Conservation (phyloP, 2,888 invertebrate genomes). For the Calameuta pallipes region DNA sequence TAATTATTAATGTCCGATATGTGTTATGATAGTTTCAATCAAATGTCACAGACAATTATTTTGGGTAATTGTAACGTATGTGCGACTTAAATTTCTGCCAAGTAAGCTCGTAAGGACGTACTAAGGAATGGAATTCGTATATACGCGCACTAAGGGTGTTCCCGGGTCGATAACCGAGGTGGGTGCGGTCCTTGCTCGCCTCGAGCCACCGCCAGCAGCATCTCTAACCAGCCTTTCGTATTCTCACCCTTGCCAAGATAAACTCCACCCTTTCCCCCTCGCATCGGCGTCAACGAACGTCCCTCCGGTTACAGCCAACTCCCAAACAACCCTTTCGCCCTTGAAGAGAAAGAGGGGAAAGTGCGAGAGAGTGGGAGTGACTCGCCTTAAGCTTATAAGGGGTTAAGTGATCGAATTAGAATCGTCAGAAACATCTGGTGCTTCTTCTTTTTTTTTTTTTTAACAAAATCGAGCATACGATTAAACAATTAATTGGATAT, state of each 20-base stretch:
- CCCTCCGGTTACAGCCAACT: constrained; percentile 1
- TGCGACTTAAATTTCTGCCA: neutral
- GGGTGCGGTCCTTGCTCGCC: constrained; percentile 54
- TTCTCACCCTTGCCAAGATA: neutral
- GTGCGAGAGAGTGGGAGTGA: neutral
- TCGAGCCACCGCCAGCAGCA: constrained; percentile 37
- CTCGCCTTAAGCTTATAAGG: neutral
- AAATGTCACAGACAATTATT: neutral
- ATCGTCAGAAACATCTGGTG: neutral
- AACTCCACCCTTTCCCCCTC: neutral
- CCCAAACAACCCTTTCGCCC: constrained; percentile 6
- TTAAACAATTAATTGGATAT: neutral
- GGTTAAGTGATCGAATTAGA: neutral
- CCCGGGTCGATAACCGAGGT: constrained; percentile 58
- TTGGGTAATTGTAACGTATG: neutral
- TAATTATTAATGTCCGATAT: neutral
- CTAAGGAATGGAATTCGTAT: constrained; percentile 47
- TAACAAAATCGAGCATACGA: neutral
- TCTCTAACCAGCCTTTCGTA: constrained; percentile 33
- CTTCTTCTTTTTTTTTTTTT: neutral
- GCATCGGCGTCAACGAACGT: neutral
- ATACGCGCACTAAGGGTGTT: constrained; percentile 47
- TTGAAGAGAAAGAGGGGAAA: neutral
- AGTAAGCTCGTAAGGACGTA: neutral
- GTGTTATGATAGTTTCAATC: neutral